These are phyloP conservation scores for Lutraria rhynchaena DNA, from an alignment of 1,140 invertebrate genomes.

Conservation along the genomic window DNA sequence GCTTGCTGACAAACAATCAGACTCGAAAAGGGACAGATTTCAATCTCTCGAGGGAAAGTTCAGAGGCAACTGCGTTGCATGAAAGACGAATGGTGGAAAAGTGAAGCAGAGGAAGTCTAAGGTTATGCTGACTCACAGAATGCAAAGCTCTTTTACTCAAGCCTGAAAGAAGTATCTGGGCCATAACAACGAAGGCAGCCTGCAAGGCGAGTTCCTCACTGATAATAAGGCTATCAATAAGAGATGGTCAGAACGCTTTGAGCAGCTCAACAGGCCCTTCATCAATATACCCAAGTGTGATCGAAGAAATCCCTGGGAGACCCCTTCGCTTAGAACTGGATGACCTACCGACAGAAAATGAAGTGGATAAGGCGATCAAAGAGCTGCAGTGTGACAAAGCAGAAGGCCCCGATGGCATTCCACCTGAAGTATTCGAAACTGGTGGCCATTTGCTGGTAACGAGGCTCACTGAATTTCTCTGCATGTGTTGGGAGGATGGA, in stretches of 20 bases:
- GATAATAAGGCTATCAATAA: neutral
- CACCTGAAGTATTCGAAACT: slow-evolving; percentile 54
- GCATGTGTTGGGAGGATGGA: neutral
- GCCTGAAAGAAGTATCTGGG: no score
- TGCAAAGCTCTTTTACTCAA: no score
- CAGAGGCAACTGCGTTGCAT: no score
- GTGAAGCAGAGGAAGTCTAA: no score
- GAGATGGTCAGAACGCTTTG: neutral
- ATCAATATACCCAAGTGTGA: neutral
- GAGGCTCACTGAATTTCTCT: slow-evolving; percentile 7
- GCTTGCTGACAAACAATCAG: no score
- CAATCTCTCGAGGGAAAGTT: no score
- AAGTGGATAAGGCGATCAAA: neutral
- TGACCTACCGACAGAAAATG: neutral
- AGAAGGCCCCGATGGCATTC: slow-evolving; percentile 48
- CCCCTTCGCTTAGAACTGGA: neutral
- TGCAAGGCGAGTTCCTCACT: neutral
- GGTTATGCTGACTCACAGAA: no score
- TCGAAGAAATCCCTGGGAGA: neutral
- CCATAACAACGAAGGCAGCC: neutral
- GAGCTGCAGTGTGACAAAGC: slow-evolving; percentile 1
- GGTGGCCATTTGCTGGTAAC: slow-evolving; percentile 1
- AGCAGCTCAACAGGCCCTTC: neutral
- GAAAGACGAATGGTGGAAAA: no score
- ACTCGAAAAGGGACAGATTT: no score